Conservation (phyloP, 2,888 invertebrate genomes). For the Mycalesis mineus region DNA sequence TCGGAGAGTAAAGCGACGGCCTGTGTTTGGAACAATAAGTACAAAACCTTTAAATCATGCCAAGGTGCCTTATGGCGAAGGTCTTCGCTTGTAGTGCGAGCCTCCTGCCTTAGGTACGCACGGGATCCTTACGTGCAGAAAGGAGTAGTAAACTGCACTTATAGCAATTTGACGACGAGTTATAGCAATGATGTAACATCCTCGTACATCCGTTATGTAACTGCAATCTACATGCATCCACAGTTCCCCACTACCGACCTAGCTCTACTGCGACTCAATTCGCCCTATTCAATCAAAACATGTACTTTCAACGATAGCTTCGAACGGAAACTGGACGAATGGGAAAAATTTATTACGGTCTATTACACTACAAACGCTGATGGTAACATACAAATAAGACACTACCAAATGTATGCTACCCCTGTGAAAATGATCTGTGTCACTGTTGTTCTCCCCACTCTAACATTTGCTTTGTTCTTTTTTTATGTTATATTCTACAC, state of each 20-base stretch:
- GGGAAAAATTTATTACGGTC: constrained; percentile 16
- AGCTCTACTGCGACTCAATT: constrained; percentile 19
- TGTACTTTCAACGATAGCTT: constrained; percentile 3
- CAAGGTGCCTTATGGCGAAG: constrained; percentile 28
- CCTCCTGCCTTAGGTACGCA: constrained; percentile 24
- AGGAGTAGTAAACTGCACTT: constrained; percentile 14
- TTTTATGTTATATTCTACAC: constrained; percentile 29
- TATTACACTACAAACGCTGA: not conserved
- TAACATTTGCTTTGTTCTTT: constrained; percentile 29
- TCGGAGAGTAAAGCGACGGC: constrained; percentile 20
- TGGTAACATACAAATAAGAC: not conserved
- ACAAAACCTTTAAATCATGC: constrained; percentile 16
- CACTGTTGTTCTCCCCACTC: constrained; percentile 27
- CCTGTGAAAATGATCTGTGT: constrained; percentile 29
- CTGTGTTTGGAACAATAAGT: constrained; percentile 15
- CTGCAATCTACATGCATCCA: constrained; percentile 23
- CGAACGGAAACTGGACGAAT: constrained; percentile 18
- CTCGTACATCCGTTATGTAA: constrained; percentile 12
- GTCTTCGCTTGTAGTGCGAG: constrained; percentile 26
- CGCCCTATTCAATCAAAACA: constrained; percentile 19
- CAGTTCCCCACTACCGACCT: constrained; percentile 16
- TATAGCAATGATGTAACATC: not conserved
- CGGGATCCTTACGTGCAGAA: constrained; percentile 11
- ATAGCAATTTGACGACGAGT: constrained; percentile 5
- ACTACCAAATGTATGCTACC: constrained; percentile 22